Evolutionary conservation across 2,888 invertebrate genomes (phyloP).

Genomic region (Notocelia uddmanniana): DNA sequence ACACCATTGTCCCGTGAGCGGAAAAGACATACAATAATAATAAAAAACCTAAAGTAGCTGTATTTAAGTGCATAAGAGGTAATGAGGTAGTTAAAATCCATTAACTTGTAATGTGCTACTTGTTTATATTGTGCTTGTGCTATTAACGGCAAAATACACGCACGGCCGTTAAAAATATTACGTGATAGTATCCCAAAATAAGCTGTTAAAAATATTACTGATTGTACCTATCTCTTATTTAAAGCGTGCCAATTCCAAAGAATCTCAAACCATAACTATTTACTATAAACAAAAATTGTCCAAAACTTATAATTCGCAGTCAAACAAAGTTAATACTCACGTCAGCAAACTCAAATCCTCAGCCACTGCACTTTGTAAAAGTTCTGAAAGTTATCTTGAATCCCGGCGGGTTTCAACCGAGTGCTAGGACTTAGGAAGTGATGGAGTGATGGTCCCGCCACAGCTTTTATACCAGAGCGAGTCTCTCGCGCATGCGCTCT

Average conservation of each 20-base stretch:
- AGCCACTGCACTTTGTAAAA: constrained; percentile 63
- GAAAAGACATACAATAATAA: no score
- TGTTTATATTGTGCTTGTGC: no score
- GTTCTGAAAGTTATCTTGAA: constrained; percentile 50
- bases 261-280: neutral
- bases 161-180: no score
- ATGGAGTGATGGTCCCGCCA: constrained; percentile 50
- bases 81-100: no score
- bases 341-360: constrained; percentile 33
- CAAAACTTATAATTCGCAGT: neutral
- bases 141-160: no score
- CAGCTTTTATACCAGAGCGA: constrained; percentile 68
- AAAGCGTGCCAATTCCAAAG: neutral
- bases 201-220: no score
- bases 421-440: constrained; percentile 64
- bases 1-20: no score
- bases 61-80: no score
- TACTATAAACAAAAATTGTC: neutral
- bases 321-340: constrained; percentile 33
- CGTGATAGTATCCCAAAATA: no score
- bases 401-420: constrained; percentile 16
- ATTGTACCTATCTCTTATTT: no score
- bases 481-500: constrained; percentile 67
- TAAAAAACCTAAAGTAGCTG: no score
- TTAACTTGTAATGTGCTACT: no score